Evolutionary conservation across 35 echinoderm and acorn worm species (phyloP), one percentile per base, ranked within the genome.

Genomic region (Strongylocentrotus purpuratus): DNA sequence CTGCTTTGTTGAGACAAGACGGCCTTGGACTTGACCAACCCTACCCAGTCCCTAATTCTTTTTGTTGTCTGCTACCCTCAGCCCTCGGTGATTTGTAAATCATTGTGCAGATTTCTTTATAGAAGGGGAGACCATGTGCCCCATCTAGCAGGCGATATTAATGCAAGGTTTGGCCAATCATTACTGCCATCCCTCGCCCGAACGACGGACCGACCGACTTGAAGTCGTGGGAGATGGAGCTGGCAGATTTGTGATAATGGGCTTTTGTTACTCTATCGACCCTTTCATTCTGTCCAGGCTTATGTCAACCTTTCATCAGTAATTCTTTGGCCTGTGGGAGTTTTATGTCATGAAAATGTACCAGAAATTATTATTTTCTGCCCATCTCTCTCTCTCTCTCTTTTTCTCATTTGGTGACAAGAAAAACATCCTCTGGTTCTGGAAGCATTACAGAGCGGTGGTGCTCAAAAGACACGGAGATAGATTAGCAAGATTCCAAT

Each of bases 291-390:
- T 45, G 87, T 46, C 45, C 45, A 25, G 45, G 31, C 87, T 46
- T 17, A 89, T 89, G 87, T 46, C 87, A 89, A 89, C 87, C 87
- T 89, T 89, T 89, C 45, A 89, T 89, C 87, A 45, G 87, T 89
- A 89, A 89, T 89, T 15, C 87, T 89, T 33, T 45, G 87, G 33
- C 87, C 87, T 46, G 87, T 45, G 45, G 87, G 87, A 46, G 45
- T 33, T 45, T 45, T 89, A 45, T 89, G 33, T 46, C 45, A 46
- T 10, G 31, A 89, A 89, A 45, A 89, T 89, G 87, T 46, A 89
- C 87, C 65, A 22, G 22, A 78, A 78, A 89, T 46, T 89, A 45
- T 89, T 89, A 45, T 46, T 89, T 45, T 89, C 41, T 10, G 2
- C 7, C 87, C 25, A 0, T 5, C 33, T 45, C 9, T 45, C n/a